Evolutionary conservation across 1,140 invertebrate genomes (phyloP), one percentile per base, ranked within the genome.

Genomic region (Drosophila pseudoananassae): DNA sequence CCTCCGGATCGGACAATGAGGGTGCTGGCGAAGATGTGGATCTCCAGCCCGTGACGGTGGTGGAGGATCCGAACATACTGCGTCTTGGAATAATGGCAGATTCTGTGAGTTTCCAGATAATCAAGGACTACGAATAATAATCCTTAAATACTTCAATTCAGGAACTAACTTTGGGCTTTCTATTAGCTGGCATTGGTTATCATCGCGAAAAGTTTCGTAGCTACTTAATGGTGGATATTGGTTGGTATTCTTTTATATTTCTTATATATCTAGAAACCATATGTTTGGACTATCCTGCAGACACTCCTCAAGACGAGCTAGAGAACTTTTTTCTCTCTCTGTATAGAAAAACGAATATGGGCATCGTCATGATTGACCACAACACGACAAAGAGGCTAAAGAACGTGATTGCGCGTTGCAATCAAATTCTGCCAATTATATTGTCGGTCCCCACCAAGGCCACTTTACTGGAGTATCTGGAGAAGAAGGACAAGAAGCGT

Each of bases 151-250:
- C 15, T 40, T 15, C 0, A 9, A 12, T 25, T 3, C 17, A 83
- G 79, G 79, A 83, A 40, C 53, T 81, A 0, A 71, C 75, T 0
- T 10, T 82, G 20, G 79, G 79, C 0, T 51, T 83, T 8, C 38
- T 83, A 3, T 57, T 83, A 0, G 69, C 71, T 6, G 79, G 79
- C 27, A 52, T 83, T 25, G 79, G 79, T 1, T 81, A 60, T 47
- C 54, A 59, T 29, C 53, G 50, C 40, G 64, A 78, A 0, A 57
- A 50, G 2, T 74, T 75, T 36, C 55, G 61, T 15, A 83, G 71
- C 10, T 83, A 83, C 57, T 12, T 83, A n/a, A 75, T 82, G 63
- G 75, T 75, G 4, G 65, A 83, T 1, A 20, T 9, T 1, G 58
- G 80, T 83, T 15, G 29, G 36, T 31, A 12, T 27, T 25, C 4